These are phyloP conservation scores for Echiichthys vipera DNA, from an alignment of 2,797 vertebrate species.

Conservation along the genomic window DNA sequence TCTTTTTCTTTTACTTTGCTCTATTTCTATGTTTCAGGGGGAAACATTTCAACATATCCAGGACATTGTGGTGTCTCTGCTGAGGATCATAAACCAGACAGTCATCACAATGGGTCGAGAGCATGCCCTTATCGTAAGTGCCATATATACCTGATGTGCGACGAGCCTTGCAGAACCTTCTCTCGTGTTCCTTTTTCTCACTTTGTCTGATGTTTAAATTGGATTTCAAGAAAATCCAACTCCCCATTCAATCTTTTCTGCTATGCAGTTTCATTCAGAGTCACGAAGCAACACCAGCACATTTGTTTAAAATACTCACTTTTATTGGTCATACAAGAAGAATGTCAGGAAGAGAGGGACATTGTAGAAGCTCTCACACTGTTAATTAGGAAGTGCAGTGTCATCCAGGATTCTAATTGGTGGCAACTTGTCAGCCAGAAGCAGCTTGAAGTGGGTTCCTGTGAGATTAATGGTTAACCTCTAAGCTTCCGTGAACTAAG, in stretches of 20 bases:
- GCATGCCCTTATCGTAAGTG: slow-evolving; percentile 93
- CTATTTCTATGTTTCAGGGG: slow-evolving; percentile 78
- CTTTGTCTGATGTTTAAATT: slow-evolving; percentile 8
- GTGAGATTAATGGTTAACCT: slow-evolving; percentile 54
- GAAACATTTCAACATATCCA: slow-evolving; percentile 92
- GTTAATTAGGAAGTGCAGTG: slow-evolving; percentile 50
- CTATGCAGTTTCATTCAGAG: slow-evolving; percentile 2
- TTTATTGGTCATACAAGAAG: slow-evolving; percentile 81
- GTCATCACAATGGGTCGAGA: slow-evolving; percentile 95
- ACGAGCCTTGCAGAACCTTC: not conserved
- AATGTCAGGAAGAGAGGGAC: slow-evolving; percentile 50
- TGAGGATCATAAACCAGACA: slow-evolving; percentile 91
- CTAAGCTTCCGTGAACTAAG: slow-evolving; percentile 49
- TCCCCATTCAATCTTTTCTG: not conserved
- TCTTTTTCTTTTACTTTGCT: slow-evolving; percentile 1
- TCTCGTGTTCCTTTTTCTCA: not conserved
- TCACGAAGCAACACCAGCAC: slow-evolving; percentile 37
- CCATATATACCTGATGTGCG: not conserved
- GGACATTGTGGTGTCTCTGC: slow-evolving; percentile 91
- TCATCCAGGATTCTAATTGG: slow-evolving; percentile 54
- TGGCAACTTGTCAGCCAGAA: slow-evolving; percentile 52
- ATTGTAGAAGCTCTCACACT: slow-evolving; percentile 58
- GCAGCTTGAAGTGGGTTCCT: slow-evolving; percentile 46
- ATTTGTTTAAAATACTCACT: slow-evolving; percentile 81
- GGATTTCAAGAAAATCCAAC: not conserved